phyloP scores from a whole-genome alignment of 2,113 vertebrate species.

The Montifringilla adamsi region DNA sequence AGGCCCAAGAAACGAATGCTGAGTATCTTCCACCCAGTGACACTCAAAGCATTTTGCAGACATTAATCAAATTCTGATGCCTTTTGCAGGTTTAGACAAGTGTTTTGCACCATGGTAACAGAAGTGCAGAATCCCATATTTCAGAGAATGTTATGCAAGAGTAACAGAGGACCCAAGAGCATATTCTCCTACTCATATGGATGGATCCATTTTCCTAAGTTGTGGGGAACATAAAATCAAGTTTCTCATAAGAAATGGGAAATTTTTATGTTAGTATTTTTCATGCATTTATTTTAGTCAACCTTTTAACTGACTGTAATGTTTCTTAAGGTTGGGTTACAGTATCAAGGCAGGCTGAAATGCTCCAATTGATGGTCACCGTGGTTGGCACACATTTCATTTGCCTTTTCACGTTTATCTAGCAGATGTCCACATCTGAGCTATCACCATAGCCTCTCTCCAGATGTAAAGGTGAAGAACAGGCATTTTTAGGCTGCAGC shows the following conservation, averaged over 20 bases:
- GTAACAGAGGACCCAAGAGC: not conserved
- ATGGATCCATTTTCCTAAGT: not conserved
- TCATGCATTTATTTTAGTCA: not conserved
- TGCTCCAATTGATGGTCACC: not conserved
- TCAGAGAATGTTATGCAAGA: not conserved
- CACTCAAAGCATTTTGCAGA: not conserved
- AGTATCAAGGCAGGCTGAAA: not conserved
- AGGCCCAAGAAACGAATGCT: not conserved
- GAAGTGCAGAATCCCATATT: not conserved
- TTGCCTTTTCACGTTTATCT: not conserved
- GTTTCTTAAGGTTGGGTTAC: not conserved
- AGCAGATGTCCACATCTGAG: not conserved
- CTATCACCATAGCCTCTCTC: not conserved
- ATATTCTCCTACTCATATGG: not conserved
- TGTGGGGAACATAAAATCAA: not conserved
- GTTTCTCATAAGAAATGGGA: not conserved
- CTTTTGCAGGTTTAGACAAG: not conserved
- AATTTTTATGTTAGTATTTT: not conserved
- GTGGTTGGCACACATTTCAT: not conserved
- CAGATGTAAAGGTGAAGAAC: not conserved
- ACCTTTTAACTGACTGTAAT: not conserved
- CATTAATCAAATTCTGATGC: not conserved
- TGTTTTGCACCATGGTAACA: constrained; percentile 43
- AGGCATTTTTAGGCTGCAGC: not conserved
- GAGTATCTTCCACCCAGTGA: not conserved